Base-by-base conservation (phyloP, 2,113 vertebrate genomes). In the Dissostichus mawsoni region DNA sequence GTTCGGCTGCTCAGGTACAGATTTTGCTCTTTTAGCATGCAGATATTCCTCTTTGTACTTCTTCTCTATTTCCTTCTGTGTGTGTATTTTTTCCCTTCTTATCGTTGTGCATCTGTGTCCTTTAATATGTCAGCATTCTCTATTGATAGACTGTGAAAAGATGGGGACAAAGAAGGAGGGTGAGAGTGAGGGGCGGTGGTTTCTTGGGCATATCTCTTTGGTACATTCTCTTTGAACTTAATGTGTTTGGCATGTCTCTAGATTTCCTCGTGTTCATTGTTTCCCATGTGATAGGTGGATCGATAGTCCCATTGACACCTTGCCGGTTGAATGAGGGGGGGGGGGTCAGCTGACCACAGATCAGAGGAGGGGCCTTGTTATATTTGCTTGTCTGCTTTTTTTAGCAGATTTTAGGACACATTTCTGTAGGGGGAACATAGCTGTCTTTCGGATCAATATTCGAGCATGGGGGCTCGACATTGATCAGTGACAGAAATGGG, bases 1-100 rank as follows among this genome's bases (percentile, higher is more conserved):
- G 98, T 97, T 94, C 95, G 93, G 97, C 97, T 94, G 97, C 96
- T 92, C 98, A 99, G 98, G 98, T 99, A 99, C 97, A 93, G 71
- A 85, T 85, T 86, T 93, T 84, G 55, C 82, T 96, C 94, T 94
- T 94, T 95, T 93, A 92, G 93, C 95, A 95, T 95, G 91, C 94
- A 95, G 94, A 91, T 93, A 80, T 95, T 93, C 13, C 8, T 96
- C 94, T 78, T 29, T 77, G 71, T 4, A 18, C 36, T 59, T 63
- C 52, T 57, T 55, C 56, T 29, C 50, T n/a, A 13, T 41, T 62
- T 65, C 55, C 50, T 75, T 18, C 66, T n/a, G 8, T 61, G 55
- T 80, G n/a, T 81, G 59, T 64, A 7, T 52, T 55, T 81, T 12
- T 62, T 11, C 23, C 13, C 55, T 4, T 44, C 23, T 10, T 29